Base-by-base conservation (phyloP, 2,888 invertebrate genomes). In the Platerodrilus igneus region DNA sequence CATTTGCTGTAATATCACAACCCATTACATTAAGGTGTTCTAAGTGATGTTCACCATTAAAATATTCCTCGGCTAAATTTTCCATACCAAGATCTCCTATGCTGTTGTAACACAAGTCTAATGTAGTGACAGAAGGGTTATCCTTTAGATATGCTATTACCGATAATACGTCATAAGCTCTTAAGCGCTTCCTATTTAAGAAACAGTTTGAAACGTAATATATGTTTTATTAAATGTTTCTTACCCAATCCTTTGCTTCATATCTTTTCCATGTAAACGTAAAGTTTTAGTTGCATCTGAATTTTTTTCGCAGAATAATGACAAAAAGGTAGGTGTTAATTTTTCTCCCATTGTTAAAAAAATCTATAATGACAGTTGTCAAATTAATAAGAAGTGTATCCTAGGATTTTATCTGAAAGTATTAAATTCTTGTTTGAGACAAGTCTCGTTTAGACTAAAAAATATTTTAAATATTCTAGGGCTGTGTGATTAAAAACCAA, bases 91-190 rank as follows among this genome's bases (percentile, higher is more conserved):
- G 44, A 45, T 77, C 74, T 0, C 73, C 73, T 6, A 81, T 73
- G 28, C 70, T 52, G 45, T 81, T 81, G 51, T 76, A 77, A 15
- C 73, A 66, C 4, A 81, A 58, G 50, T 77, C 74, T 1, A 80
- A 28, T 30, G 66, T 71, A 0, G 67, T 67, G 2, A 81, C 69
- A 30, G 75, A 59, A 13, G 67, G 64, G 39, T 72, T 56, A 27
- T 68, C 62, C 19, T 56, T 58, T 1, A 77, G 50, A 42, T 77
- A 80, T 1, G 60, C 18, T n/a, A 67, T 62, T 13, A 81, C 67
- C 8, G 70, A 70, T 35, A 62, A 53, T 19, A 79, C 68, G 43
- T 80, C 78, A 1, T 54, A 46, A 32, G 74, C 70, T 30, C 59
- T 46, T 1, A 80, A 62, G 27, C 76, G 67, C 30, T 62, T 64